Evolutionary conservation across 2,113 vertebrate genomes (phyloP).

Genomic region (Syrrhaptes paradoxus): DNA sequence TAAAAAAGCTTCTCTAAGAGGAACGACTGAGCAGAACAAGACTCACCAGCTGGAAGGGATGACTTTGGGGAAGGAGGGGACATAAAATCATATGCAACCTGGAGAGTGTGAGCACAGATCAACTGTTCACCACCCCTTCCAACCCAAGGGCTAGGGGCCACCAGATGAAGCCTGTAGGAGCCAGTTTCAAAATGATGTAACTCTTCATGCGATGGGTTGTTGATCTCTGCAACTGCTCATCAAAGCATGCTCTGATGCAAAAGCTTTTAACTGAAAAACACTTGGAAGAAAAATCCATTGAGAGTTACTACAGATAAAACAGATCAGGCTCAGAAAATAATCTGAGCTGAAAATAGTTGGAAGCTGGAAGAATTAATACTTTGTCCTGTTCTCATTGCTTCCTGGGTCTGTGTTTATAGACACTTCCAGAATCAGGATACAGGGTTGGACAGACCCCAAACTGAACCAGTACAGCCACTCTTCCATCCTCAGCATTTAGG

Average conservation of each 20-base stretch:
- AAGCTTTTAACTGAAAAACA: not conserved
- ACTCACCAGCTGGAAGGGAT: not conserved
- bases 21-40: not conserved
- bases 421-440: not conserved
- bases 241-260: not conserved
- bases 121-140: not conserved
- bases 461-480: not conserved
- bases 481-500: not conserved
- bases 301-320: not conserved
- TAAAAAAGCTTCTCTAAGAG: not conserved
- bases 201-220: not conserved
- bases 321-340: not conserved
- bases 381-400: not conserved
- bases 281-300: not conserved
- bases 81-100: not conserved
- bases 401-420: not conserved
- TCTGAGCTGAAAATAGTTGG: not conserved
- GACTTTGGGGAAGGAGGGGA: not conserved
- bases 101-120: not conserved
- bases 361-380: not conserved
- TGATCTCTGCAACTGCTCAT: not conserved
- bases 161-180: not conserved
- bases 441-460: not conserved
- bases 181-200: not conserved
- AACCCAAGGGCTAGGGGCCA: not conserved